Percentiles rank a stretch among this genome's conserved stretches.
phyloP scores from a whole-genome alignment of 2,888 invertebrate species.

The Fabriciana adippe region DNA sequence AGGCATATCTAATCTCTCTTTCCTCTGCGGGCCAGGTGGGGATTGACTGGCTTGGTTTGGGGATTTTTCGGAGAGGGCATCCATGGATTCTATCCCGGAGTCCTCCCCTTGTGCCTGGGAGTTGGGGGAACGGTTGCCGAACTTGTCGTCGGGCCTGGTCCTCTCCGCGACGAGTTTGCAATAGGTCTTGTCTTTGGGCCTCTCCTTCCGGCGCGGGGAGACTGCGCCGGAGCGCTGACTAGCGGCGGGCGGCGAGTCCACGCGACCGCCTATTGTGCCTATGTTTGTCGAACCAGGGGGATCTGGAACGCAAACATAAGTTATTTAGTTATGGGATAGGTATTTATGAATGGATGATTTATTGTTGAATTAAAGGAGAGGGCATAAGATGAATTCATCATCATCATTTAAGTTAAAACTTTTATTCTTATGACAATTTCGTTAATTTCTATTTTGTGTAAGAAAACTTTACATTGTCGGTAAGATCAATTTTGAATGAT shows the following conservation, averaged over 20 bases:
- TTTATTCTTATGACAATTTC: neutral
- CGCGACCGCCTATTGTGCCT: constrained; percentile 81
- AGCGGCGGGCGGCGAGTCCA: constrained; percentile 59
- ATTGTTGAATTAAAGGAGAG: constrained; percentile 12
- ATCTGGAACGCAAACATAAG: constrained; percentile 57
- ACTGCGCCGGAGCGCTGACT: constrained; percentile 51
- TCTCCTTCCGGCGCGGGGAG: constrained; percentile 66
- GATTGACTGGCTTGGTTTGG: constrained; percentile 93
- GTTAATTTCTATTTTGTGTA: neutral
- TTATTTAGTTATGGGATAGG: constrained; percentile 8
- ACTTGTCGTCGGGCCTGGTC: constrained; percentile 59
- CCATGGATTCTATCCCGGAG: constrained; percentile 96
- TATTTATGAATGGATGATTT: constrained; percentile 1
- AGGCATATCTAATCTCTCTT: constrained; percentile 72
- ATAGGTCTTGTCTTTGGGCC: constrained; percentile 80
- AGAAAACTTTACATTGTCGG: neutral
- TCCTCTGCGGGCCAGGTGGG: constrained; percentile 79
- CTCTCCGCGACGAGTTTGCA: constrained; percentile 81
- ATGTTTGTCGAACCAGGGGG: constrained; percentile 86
- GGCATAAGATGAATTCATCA: neutral
- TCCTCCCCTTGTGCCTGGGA: constrained; percentile 89
- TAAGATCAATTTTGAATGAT: constrained; percentile 21
- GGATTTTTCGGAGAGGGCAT: constrained; percentile 94
- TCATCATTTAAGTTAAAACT: neutral
- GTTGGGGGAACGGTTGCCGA: constrained; percentile 72